Base-by-base conservation (phyloP, 2,888 invertebrate species). In the Galerucella pusilla region DNA sequence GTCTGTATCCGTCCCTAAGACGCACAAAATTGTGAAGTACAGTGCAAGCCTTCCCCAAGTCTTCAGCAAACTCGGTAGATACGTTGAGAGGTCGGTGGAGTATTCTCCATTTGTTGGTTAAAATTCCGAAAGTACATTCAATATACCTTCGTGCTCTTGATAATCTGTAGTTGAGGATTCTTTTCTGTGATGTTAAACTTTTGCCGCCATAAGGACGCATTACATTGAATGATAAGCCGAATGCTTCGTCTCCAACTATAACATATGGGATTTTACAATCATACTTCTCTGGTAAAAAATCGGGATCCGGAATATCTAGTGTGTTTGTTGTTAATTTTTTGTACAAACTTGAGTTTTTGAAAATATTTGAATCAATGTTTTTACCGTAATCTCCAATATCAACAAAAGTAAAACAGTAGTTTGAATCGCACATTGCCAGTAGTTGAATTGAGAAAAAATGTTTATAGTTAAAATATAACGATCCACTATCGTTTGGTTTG, bases 321-420 rank as follows among this genome's bases (percentile, higher is more conserved):
- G 57, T 59, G 16, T 11, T 16, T 20, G n/a, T 20, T 20, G 20
- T 59, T 20, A 59, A 20, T 20, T 20, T 59, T 59, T 20, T 59
- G 11, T 20, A 59, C 57, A 59, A 59, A 20, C 16, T 59, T 20
- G 57, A 59, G 3, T 59, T 20, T 59, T 59, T 16, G 20, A 57
- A 57, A 16, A 57, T 20, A 16, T 20, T 10, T 20, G 57, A 59
- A 20, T 59, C 20, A 20, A 20, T 59, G 20, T 59, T 20, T 59
- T 59, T 59, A 16, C 57, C 57, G 20, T 59, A 59, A 20, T 7
- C 57, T 20, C 57, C 57, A 59, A 59, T 20, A 59, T 59, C 57
- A 3, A 59, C 57, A 49, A 49, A 49, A 6, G 1, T 49, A 14
- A 49, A 49, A 6, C 14, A 49, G 49, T 49, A 49, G 49, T 49